Base-by-base conservation (phyloP, 2,797 vertebrate genomes). In the Anabas testudineus region DNA sequence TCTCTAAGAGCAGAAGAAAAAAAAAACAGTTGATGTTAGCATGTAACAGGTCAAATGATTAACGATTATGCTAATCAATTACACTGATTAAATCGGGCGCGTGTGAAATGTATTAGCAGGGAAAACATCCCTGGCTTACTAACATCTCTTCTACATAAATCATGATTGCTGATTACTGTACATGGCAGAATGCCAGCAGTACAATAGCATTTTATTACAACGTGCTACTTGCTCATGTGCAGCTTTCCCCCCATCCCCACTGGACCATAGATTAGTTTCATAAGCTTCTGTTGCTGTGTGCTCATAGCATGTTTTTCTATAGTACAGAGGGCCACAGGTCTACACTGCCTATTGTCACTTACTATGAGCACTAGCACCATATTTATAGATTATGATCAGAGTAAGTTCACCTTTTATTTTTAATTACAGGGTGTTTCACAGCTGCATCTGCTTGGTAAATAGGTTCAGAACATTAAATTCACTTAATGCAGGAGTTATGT, bases 191-290 rank as follows among this genome's bases (percentile, higher is more conserved):
- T 2, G 78, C 87, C 90, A 87, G 37, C 72, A 54, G 65, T 80
- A 83, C 86, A 88, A 88, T 85, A 88, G 82, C 72, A 85, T 87
- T 88, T 90, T 90, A 85, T 82, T 86, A 78, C 71, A 63, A 63
- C 49, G 59, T 47, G 56, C 58, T 60, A 79, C 67, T 80, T 66
- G 63, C 59, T 76, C 56, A 36, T 70, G 67, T 66, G 57, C 67
- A 37, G 56, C 67, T 63, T 65, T 63, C 24, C 47, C 24, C 14
- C 37, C 48, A 30, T 71, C 59, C 87, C 75, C 80, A 65, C 52
- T 9, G 68, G 78, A 71, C 65, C 63, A 39, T 51, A 87, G 86
- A 90, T 89, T 84, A 90, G 69, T 85, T 85, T 71, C 70, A 61
- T 87, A 87, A 89, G 74, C 89, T 77, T 76, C 76, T 80, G 80